These are phyloP conservation scores for Paragorgia papillata DNA, from an alignment of 92 coral and sea anemone genomes.

Conservation along the genomic window DNA sequence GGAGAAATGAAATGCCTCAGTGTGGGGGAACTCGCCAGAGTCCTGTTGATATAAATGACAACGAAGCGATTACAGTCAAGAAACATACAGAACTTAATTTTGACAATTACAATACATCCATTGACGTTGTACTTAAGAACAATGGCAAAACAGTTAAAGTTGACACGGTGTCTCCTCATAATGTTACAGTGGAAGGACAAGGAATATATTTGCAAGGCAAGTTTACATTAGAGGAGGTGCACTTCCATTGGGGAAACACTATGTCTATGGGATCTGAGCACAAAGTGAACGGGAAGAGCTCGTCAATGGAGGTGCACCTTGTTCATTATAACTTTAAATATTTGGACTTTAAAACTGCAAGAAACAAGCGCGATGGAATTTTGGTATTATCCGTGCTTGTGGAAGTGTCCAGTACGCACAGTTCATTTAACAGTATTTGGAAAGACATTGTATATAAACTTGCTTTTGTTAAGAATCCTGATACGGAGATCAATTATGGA, in stretches of 20 bases:
- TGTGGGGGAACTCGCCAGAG: conserved; percentile 80
- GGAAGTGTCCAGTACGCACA: conserved; percentile 31
- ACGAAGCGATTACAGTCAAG: conserved; percentile 60
- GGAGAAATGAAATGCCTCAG: conserved; percentile 58
- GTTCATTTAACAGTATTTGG: conserved; percentile 49
- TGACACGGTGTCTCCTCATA: conserved; percentile 35
- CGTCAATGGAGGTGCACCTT: conserved; percentile 84
- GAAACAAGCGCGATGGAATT: conserved; percentile 59
- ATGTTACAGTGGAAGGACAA: conserved; percentile 65
- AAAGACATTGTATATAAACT: conserved; percentile 56
- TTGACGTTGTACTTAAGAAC: conserved; percentile 63
- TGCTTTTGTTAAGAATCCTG: conserved; percentile 41
- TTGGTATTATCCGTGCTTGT: conserved; percentile 66
- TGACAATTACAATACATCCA: conserved; percentile 32
- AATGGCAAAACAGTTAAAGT: conserved; percentile 77
- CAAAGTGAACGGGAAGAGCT: conserved; percentile 63
- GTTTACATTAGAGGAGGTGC: conserved; percentile 62
- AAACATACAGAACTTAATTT: conserved; percentile 51
- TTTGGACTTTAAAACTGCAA: conserved; percentile 43
- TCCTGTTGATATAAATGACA: conserved; percentile 71
- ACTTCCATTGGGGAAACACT: conserved; percentile 83
- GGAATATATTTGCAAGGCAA: conserved; percentile 40
- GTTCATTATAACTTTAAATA: conserved; percentile 71
- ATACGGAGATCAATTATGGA: conserved; percentile 22
- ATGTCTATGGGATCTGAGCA: conserved; percentile 82